These are phyloP conservation scores for Cydia fagiglandana DNA, from an alignment of 1,140 invertebrate species.

Conservation along the genomic window DNA sequence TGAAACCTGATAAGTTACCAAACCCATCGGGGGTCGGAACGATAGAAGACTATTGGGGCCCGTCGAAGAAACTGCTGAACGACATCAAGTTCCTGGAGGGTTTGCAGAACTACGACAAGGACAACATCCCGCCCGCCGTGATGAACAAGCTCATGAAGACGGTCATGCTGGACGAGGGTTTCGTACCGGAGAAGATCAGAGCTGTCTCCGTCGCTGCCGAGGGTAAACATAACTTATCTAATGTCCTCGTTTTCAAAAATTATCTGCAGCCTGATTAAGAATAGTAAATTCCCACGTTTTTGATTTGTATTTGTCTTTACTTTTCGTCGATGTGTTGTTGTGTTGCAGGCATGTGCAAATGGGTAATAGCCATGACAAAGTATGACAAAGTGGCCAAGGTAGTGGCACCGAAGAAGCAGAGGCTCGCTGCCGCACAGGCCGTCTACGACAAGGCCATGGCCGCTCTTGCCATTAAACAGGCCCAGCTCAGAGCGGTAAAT, in stretches of 20 bases:
- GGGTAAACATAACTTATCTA: slow-evolving; percentile 66
- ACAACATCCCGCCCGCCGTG: slow-evolving; percentile 89
- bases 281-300: no score
- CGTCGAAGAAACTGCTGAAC: slow-evolving; percentile 93
- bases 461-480: slow-evolving; percentile 87
- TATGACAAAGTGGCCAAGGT: slow-evolving; percentile 96
- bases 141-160: slow-evolving; percentile 92
- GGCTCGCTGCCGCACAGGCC: slow-evolving; percentile 87
- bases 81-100: slow-evolving; percentile 94
- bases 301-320: background rate
- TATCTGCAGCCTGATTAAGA: no score
- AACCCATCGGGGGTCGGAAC: slow-evolving; percentile 88
- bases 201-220: slow-evolving; percentile 88
- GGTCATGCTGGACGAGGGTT: slow-evolving; percentile 90
- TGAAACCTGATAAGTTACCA: slow-evolving; percentile 91
- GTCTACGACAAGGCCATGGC: slow-evolving; percentile 85
- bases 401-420: slow-evolving; percentile 91
- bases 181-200: slow-evolving; percentile 95
- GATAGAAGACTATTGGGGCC: slow-evolving; percentile 95
- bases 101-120: slow-evolving; percentile 95
- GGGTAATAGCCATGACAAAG: slow-evolving; percentile 95
- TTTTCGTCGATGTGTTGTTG: background rate
- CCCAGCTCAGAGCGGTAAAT: slow-evolving; percentile 83
- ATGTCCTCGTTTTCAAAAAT: no score
- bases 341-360: slow-evolving; percentile 87